Conservation (phyloP, 2,113 vertebrate species). For the Tragelaphus buxtoni region DNA sequence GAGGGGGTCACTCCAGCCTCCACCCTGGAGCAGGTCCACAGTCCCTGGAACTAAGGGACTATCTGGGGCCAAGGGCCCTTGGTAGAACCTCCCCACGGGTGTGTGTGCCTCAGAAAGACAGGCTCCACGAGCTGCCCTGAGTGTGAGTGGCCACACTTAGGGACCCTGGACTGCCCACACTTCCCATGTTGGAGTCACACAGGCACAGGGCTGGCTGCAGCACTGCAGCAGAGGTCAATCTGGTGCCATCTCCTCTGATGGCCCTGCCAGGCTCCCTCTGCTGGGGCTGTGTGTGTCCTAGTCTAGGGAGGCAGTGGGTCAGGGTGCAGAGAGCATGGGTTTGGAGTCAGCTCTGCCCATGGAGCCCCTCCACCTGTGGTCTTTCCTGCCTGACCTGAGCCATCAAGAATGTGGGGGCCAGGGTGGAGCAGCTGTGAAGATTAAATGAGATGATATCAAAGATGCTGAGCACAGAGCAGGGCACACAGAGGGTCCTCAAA, state of each 20-base stretch:
- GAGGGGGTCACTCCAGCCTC: not conserved
- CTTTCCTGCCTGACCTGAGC: not conserved
- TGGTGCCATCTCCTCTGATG: not conserved
- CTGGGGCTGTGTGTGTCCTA: not conserved
- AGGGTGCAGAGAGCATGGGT: not conserved
- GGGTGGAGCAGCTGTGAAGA: not conserved
- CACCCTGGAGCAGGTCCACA: too few relatives aligned
- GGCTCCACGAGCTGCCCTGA: fast-evolving
- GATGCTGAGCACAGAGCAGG: not conserved
- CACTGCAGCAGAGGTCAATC: not conserved
- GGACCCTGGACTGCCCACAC: not conserved
- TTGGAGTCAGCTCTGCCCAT: not conserved
- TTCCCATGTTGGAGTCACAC: fast-evolving
- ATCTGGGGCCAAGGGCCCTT: not conserved
- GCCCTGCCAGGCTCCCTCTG: not conserved
- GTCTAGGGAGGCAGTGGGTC: not conserved
- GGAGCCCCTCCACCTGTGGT: not conserved
- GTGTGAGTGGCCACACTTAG: not conserved
- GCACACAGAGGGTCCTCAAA: fast-evolving
- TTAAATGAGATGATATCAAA: not conserved
- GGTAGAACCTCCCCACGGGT: not conserved
- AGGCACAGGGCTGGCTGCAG: fast-evolving
- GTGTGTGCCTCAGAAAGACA: not conserved
- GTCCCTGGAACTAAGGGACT: not conserved
- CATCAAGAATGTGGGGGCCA: not conserved